Evolutionary conservation across 2,888 invertebrate genomes (phyloP).

Genomic region (Orgyia antiqua): DNA sequence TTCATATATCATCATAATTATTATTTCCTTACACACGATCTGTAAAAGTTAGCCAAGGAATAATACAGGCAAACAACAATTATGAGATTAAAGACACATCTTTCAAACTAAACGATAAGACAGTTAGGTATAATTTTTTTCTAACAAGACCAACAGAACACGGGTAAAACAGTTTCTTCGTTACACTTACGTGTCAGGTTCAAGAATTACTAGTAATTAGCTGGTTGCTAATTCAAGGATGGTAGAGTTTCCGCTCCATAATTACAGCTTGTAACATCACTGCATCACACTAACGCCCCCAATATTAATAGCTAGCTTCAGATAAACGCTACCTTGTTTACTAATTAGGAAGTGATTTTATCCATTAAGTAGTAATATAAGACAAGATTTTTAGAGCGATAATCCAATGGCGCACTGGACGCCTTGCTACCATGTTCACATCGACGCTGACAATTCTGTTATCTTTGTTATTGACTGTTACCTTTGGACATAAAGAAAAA

Average conservation of each 20-base stretch:
- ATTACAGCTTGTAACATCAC: conserved; percentile 45
- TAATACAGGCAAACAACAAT: too few relatives aligned
- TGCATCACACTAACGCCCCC: conserved; percentile 20
- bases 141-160: too few relatives aligned
- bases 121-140: too few relatives aligned
- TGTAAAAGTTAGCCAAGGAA: too few relatives aligned
- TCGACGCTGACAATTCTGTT: conserved; percentile 43
- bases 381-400: conserved; percentile 16
- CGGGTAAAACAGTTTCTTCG: too few relatives aligned
- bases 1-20: too few relatives aligned
- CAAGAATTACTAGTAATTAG: conserved; percentile 24
- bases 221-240: conserved; percentile 42
- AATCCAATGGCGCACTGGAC: conserved; percentile 26
- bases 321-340: conserved; percentile 29
- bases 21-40: too few relatives aligned
- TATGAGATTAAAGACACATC: too few relatives aligned
- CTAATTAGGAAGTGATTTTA: conserved; percentile 31
- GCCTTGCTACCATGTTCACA: conserved; percentile 49
- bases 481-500: conserved; percentile 47
- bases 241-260: conserved; percentile 47
- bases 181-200: too few relatives aligned
- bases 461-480: conserved; percentile 36
- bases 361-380: conserved; percentile 19
- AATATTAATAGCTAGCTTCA: conserved; percentile 49
- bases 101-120: too few relatives aligned